Evolutionary conservation across 1,140 invertebrate species (phyloP).

Genomic region (Apis mellifera): Amel_HAv3.1 CM009946.2:2763001-2763500

Average conservation of each 20-base stretch:
- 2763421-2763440: too few relatives aligned
- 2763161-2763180: constrained; percentile 68
- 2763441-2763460: neutral
- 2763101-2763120: constrained; percentile 13
- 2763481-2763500: too few relatives aligned
- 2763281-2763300: constrained; percentile 48
- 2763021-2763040: constrained; percentile 29
- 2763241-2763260: constrained; percentile 6
- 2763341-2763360: neutral
- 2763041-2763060: constrained; percentile 1
- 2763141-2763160: constrained; percentile 57
- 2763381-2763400: neutral
- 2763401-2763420: neutral
- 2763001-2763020: constrained; percentile 53
- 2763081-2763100: constrained; percentile 9
- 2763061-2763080: neutral
- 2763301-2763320: constrained; percentile 46
- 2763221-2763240: constrained; percentile 56
- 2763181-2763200: constrained; percentile 56
- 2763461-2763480: neutral
- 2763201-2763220: constrained; percentile 63
- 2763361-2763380: neutral
- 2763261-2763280: constrained; percentile 23
- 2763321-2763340: constrained; percentile 4
- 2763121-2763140: constrained; percentile 35